Evolutionary conservation across 2,113 vertebrate genomes (phyloP).

Genomic region (Oryzias javanicus): DNA sequence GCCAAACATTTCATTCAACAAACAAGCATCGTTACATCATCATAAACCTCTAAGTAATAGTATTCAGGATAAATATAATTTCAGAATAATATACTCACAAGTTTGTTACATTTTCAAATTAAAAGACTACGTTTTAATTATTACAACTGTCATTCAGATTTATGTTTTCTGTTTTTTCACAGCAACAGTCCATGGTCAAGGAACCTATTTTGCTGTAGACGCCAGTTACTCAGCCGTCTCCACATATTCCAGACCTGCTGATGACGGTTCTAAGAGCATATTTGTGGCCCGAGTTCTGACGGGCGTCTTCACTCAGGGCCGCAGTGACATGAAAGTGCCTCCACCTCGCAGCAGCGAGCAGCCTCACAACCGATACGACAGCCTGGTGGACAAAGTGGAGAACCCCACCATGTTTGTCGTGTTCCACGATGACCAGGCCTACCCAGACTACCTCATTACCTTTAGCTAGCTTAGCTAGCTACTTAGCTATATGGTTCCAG

Average conservation of each 20-base stretch:
- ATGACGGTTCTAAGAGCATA: slow-evolving; percentile 57
- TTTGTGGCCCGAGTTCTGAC: slow-evolving; percentile 72
- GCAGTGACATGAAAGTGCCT: slow-evolving; percentile 43
- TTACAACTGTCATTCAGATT: too few species aligned
- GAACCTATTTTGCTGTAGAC: slow-evolving; percentile 73
- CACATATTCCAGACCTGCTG: slow-evolving; percentile 41
- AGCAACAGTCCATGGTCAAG: slow-evolving; percentile 54
- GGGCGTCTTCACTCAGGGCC: slow-evolving; percentile 53
- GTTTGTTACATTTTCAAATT: too few species aligned
- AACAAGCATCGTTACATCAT: too few species aligned
- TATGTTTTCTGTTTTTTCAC: not conserved
- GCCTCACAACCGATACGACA: slow-evolving; percentile 62
- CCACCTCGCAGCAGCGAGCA: slow-evolving; percentile 28
- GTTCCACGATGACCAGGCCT: slow-evolving; percentile 75
- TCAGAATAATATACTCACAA: too few species aligned
- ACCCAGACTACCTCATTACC: slow-evolving; percentile 76
- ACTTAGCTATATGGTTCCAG: too few species aligned
- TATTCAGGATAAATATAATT: too few species aligned
- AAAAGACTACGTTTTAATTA: too few species aligned
- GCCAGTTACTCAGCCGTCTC: slow-evolving; percentile 58
- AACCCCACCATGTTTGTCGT: slow-evolving; percentile 71
- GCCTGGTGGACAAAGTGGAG: slow-evolving; percentile 54
- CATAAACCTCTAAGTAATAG: too few species aligned
- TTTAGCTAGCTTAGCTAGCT: slow-evolving; percentile 33
- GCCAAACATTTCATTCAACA: too few species aligned